Evolutionary conservation across 2,797 vertebrate genomes (phyloP).

Genomic region (Anisognathus igniventris): DNA sequence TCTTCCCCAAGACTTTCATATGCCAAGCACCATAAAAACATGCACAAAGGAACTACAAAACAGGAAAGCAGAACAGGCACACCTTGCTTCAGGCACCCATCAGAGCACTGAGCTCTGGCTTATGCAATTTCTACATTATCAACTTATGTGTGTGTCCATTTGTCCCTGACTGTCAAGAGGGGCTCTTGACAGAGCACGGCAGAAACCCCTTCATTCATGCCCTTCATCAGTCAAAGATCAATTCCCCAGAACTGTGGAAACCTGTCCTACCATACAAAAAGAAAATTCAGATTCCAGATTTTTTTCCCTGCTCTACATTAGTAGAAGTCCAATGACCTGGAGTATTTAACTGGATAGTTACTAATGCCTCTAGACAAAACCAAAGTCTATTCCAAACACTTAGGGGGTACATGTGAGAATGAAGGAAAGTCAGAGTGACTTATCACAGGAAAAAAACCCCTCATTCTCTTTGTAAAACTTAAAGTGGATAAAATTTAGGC

Average conservation of each 20-base stretch:
- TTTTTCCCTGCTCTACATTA: background rate
- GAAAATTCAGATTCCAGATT: background rate
- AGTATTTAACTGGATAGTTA: background rate
- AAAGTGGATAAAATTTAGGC: background rate
- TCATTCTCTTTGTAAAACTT: background rate
- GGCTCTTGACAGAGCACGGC: accelerated
- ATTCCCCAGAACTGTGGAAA: background rate
- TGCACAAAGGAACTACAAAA: background rate
- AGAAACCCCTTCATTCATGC: accelerated
- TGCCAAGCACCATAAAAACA: background rate
- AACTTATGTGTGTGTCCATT: background rate
- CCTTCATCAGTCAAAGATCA: accelerated
- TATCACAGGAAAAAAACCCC: background rate
- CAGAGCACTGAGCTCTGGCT: background rate
- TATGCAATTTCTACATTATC: background rate
- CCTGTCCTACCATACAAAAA: background rate
- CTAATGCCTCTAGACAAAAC: background rate
- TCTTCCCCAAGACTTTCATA: background rate
- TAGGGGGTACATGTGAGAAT: background rate
- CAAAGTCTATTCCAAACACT: background rate
- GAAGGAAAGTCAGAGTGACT: background rate
- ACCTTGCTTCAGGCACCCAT: background rate
- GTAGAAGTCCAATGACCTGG: background rate
- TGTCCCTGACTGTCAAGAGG: background rate
- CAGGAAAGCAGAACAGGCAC: background rate